Percentiles rank a stretch among this genome's conserved stretches.
Conservation (phyloP, 2,113 vertebrate genomes). For the Lipotes vexillifer region DNA sequence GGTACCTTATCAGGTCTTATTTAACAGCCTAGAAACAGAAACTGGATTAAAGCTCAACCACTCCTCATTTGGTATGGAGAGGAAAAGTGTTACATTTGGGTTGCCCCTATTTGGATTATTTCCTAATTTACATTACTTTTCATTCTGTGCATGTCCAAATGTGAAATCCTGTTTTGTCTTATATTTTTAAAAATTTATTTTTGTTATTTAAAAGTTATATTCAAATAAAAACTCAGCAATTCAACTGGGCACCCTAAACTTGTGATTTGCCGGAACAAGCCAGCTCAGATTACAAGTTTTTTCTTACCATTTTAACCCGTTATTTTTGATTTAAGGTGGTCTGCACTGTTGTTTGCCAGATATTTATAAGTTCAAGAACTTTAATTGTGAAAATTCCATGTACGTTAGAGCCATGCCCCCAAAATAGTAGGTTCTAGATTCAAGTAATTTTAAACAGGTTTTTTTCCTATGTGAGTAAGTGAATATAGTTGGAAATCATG, state of each 20-base stretch:
- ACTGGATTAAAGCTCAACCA: background rate
- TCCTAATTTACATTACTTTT: background rate
- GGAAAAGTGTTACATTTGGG: background rate
- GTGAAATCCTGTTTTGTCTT: background rate
- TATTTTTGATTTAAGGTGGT: background rate
- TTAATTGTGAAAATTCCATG: background rate
- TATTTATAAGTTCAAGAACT: background rate
- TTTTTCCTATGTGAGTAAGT: background rate
- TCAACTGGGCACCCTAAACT: background rate
- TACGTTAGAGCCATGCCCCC: background rate
- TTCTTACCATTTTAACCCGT: background rate
- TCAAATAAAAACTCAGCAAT: background rate
- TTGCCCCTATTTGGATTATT: background rate
- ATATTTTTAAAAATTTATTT: background rate
- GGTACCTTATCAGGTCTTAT: background rate
- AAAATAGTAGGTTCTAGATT: background rate
- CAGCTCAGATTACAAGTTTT: background rate
- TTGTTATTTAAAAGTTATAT: background rate
- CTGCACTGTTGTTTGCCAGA: background rate
- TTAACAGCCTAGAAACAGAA: background rate
- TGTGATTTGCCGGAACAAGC: background rate
- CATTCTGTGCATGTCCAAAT: background rate
- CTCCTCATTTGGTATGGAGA: background rate
- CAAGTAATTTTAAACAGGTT: background rate
- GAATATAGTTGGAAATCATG: background rate